Percentiles rank a stretch among this genome's conserved stretches.
Evolutionary conservation across 2,797 vertebrate species (phyloP).

Genomic region (Petrocephalus sullivani): DNA sequence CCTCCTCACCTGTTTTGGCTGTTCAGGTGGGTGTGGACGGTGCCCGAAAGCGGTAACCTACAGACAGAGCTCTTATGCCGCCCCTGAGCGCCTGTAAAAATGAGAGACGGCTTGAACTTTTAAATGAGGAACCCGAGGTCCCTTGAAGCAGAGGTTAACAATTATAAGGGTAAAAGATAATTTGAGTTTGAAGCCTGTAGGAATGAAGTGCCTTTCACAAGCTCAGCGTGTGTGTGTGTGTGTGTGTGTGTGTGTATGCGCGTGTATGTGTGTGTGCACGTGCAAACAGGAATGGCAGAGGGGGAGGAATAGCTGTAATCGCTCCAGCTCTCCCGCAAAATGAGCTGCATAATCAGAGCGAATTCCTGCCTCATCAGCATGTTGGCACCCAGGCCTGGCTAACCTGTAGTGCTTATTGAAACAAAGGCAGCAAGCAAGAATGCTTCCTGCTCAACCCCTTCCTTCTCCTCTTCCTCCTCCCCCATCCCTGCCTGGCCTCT

Average conservation of each 20-base stretch:
- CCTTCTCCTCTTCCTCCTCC: slow-evolving; percentile 33
- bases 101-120: neutral
- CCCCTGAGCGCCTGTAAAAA: neutral
- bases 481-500: slow-evolving; percentile 41
- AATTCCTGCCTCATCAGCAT: slow-evolving; percentile 69
- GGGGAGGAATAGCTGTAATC: slow-evolving; percentile 31
- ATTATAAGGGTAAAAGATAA: neutral
- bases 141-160: neutral
- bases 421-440: slow-evolving; percentile 24
- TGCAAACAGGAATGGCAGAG: neutral
- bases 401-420: slow-evolving; percentile 47
- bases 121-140: neutral
- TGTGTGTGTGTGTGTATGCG: neutral
- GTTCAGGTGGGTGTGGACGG: neutral
- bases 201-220: neutral
- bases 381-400: slow-evolving; percentile 45
- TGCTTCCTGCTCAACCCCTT: slow-evolving; percentile 45
- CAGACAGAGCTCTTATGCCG: neutral
- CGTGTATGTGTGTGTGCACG: neutral
- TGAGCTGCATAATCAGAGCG: slow-evolving; percentile 63
- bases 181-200: neutral
- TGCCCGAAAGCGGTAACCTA: neutral
- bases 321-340: slow-evolving; percentile 40
- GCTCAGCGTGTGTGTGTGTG: neutral
- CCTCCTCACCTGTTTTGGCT: neutral